Evolutionary conservation across 2,888 invertebrate species (phyloP), one percentile per base, ranked within the genome.

Genomic region (Tryphoninae sp.): DNA sequence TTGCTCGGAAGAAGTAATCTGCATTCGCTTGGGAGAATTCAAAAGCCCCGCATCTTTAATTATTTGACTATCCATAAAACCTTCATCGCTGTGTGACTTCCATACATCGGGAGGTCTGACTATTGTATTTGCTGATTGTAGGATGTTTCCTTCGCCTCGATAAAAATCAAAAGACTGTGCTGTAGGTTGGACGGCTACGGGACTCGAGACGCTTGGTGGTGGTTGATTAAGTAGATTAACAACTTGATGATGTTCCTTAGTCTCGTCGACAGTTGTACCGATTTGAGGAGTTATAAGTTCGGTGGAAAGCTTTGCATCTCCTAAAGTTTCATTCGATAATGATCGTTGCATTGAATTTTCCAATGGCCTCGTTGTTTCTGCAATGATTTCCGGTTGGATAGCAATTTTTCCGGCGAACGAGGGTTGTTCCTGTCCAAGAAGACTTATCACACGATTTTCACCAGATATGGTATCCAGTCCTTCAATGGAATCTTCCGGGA

Each of bases 131-230:
- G 53, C 4, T 64, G 53, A 11, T 80, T 79, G 73, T 1, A n/a
- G 19, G 16, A 16, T 23, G 11, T 77, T 74, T 51, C 22, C 64
- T 1, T 26, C 68, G 16, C 51, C 22, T 2, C 83, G 86, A 80
- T 85, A 87, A 74, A 88, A 85, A 45, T 89, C 88, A 23, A 87
- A 88, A 2, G 85, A 81, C 77, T 88, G 87, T 23, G 87, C 85
- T 3, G 84, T 84, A 3, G 90, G 90, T 55, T 90, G 90, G 53
- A 90, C 86, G 6, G 90, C 89, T 0, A 90, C 89, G 0, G 90
- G 89, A 84, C 89, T 91, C 2, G 90, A 87, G 8, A 90, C 89
- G 49, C 87, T 88, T 4, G 89, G 89, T 0, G 87, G 87, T 4
- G 87, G 89, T 80, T 90, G 90, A 80, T 84, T 88, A 2, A 90